These are phyloP conservation scores for Darwinula stevensoni DNA, from an alignment of 2,888 invertebrate genomes.

Conservation along the genomic window DNA sequence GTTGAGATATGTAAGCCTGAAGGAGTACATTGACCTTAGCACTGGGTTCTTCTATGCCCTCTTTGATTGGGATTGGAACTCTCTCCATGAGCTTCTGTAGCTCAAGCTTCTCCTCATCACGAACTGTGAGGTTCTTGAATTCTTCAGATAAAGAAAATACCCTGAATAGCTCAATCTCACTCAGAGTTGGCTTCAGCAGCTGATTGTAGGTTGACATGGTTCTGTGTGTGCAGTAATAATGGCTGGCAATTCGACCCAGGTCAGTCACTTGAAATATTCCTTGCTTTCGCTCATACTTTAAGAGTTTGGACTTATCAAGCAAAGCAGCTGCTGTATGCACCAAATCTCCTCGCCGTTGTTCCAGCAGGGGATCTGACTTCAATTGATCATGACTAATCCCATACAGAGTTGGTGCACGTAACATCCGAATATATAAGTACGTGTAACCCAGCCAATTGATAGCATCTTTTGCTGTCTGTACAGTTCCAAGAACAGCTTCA, in stretches of 20 bases:
- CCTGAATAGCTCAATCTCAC: constrained; percentile 82
- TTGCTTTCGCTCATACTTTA: constrained; percentile 79
- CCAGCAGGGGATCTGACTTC: constrained; percentile 53
- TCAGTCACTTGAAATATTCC: constrained; percentile 72
- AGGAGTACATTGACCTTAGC: constrained; percentile 84
- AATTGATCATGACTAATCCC: constrained; percentile 49
- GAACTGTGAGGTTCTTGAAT: constrained; percentile 67
- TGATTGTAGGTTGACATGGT: constrained; percentile 93
- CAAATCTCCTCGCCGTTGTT: constrained; percentile 70
- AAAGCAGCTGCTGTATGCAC: constrained; percentile 74
- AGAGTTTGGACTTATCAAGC: constrained; percentile 72
- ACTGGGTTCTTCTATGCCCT: constrained; percentile 87
- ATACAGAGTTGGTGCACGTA: constrained; percentile 61
- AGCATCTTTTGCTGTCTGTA: constrained; percentile 64
- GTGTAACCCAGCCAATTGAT: constrained; percentile 87
- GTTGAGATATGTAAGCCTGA: constrained; percentile 91
- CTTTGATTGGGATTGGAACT: constrained; percentile 96
- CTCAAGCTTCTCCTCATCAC: constrained; percentile 90
- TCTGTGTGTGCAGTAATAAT: constrained; percentile 91
- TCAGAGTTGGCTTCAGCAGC: constrained; percentile 73
- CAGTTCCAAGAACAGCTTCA: constrained; percentile 81
- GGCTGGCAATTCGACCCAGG: constrained; percentile 84
- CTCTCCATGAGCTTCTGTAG: constrained; percentile 76
- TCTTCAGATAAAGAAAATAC: constrained; percentile 97
- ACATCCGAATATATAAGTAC: constrained; percentile 83